phyloP scores from a whole-genome alignment of 2,797 vertebrate species.

The Danio albolineatus region DNA sequence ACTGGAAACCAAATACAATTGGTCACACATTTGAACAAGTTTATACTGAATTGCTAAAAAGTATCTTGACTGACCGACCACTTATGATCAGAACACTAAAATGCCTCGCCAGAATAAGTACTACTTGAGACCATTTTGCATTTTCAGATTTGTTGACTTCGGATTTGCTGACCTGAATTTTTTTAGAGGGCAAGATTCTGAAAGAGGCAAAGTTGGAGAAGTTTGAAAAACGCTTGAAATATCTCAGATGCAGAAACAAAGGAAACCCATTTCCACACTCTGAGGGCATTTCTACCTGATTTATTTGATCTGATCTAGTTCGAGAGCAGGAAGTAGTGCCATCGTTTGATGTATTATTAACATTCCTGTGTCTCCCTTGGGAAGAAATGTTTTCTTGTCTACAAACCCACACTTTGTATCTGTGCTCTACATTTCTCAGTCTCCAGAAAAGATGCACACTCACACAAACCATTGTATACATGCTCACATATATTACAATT shows the following conservation, averaged over 20 bases:
- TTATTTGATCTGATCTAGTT: conserved; percentile 22
- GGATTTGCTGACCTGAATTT: neutral
- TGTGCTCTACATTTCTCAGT: neutral
- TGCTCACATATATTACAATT: neutral
- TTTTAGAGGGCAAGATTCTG: neutral
- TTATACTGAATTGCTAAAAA: too few species aligned
- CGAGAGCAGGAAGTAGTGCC: conserved; percentile 60
- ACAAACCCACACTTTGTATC: neutral
- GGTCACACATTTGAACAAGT: too few species aligned
- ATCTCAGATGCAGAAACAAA: neutral
- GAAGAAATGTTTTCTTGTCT: conserved; percentile 39
- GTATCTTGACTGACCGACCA: too few species aligned
- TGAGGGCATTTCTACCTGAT: neutral
- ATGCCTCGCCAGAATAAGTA: too few species aligned
- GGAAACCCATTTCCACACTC: neutral
- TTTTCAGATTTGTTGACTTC: neutral
- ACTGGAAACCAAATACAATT: too few species aligned
- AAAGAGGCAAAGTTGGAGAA: neutral
- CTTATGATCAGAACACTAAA: too few species aligned
- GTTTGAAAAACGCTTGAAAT: neutral
- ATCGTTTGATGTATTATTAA: conserved; percentile 72
- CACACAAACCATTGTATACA: neutral
- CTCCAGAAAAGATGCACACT: neutral
- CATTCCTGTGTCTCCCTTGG: conserved; percentile 31
- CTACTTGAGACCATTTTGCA: neutral